Evolutionary conservation across 1,140 invertebrate species (phyloP), one percentile per base, ranked within the genome.

Genomic region (Drosophila persimilis): DNA sequence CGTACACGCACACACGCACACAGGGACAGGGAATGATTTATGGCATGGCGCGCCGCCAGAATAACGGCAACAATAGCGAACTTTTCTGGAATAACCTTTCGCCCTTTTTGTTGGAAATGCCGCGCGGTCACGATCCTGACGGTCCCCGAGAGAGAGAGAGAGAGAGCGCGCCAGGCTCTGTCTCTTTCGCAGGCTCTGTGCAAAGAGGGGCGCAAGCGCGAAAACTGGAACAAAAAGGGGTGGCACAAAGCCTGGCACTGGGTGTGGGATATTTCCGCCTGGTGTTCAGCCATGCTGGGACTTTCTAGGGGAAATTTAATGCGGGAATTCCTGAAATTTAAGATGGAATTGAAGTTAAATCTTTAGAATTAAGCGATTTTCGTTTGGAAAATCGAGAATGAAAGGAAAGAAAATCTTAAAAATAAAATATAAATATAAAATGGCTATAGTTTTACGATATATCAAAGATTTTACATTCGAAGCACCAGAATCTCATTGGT

Each of bases 11-110:
- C 31, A 35, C 43, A 39, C 35, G 11, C 35, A 11, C 35, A 39
- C 35, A 11, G 35, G 9, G 11, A 39, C 35, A 11, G 3, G 35
- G 39, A 55, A 62, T 88, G 83, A 88, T 88, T 88, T 88, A 88
- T 86, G 78, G 58, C 75, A 88, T 83, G 83, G 81, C 81, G 78
- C 78, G 67, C 63, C 46, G 48, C 65, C 70, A 75, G 69, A 60
- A 66, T 39, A 39, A 39, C 35, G 35, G 9, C 35, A 77, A 45
- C 50, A 57, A 61, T 20, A 61, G 50, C 53, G 71, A 53, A 44
- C 52, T 58, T 73, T 66, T 56, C 56, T 81, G 83, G 83, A 83
- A 86, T 70, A 69, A 72, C 74, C 78, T 64, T 75, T 67, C 39
- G 39, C 50, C 70, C 46, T 51, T 64, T 54, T 69, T 77, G 71